These are phyloP conservation scores for Acromyrmex echinatior DNA, from an alignment of 1,140 invertebrate genomes.

Conservation along the genomic window DNA sequence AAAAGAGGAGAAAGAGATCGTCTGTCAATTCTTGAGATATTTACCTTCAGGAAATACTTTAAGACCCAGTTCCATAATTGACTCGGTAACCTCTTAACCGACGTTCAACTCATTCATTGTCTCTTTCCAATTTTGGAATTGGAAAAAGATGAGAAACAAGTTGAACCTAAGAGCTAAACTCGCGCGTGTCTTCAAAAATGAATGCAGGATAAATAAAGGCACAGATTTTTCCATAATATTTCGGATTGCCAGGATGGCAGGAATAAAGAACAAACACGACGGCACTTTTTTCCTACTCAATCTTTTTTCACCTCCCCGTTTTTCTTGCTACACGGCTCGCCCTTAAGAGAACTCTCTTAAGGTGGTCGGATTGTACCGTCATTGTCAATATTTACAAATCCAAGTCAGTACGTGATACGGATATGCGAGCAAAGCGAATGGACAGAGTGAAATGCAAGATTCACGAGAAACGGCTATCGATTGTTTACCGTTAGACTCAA, in stretches of 20 bases:
- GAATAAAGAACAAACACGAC: slow-evolving; percentile 67
- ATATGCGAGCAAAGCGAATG: slow-evolving; percentile 14
- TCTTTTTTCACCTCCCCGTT: slow-evolving; percentile 28
- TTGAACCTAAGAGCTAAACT: not conserved
- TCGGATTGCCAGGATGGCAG: not conserved
- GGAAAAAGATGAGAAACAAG: no score
- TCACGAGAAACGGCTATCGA: not conserved
- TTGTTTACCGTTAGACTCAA: slow-evolving; percentile 31
- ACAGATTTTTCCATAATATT: slow-evolving; percentile 63
- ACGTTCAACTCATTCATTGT: no score
- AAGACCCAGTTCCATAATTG: no score
- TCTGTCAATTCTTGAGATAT: not conserved
- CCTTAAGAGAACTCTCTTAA: slow-evolving; percentile 6
- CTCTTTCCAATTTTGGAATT: no score
- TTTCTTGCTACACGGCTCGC: slow-evolving; percentile 10
- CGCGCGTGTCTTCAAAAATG: not conserved
- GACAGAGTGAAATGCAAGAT: slow-evolving; percentile 10
- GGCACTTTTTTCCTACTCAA: slow-evolving; percentile 6
- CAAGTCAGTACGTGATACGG: slow-evolving; percentile 39
- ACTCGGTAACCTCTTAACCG: no score
- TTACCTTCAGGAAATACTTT: not conserved
- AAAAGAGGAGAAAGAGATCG: not conserved
- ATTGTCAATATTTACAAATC: slow-evolving; percentile 69
- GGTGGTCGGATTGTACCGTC: slow-evolving; percentile 31
- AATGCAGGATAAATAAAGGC: slow-evolving; percentile 47